Conservation (phyloP, 1,140 invertebrate species). For the Muscidifurax raptorellus region DNA sequence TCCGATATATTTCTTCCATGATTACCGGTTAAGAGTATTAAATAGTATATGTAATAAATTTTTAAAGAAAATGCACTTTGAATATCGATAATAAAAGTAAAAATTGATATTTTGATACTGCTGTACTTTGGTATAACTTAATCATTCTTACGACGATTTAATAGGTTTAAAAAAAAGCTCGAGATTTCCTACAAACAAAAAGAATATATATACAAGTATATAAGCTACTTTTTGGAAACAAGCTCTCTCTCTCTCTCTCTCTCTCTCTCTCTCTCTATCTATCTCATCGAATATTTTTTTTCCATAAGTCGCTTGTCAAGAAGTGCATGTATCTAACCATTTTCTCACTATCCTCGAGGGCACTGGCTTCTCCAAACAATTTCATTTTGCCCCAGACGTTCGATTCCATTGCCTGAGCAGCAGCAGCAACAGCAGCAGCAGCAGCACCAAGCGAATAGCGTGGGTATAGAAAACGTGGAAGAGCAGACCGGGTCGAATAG, state of each 20-base stretch:
- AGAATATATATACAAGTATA: too few species aligned
- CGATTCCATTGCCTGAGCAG: constrained; percentile 2
- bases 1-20: too few species aligned
- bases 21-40: too few species aligned
- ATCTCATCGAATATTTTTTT: background rate
- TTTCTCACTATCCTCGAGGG: background rate
- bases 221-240: background rate
- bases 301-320: background rate
- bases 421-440: background rate
- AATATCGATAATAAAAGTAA: too few species aligned
- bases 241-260: too few species aligned
- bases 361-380: constrained; percentile 12
- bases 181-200: too few species aligned
- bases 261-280: too few species aligned
- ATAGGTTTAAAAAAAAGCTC: background rate
- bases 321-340: background rate
- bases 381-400: background rate
- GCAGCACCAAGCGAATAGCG: background rate
- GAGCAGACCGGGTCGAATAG: background rate
- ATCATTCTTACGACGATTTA: too few species aligned
- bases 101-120: too few species aligned
- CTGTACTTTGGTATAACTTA: too few species aligned
- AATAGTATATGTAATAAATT: too few species aligned
- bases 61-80: too few species aligned
- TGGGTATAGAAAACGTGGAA: background rate